Base-by-base conservation (phyloP, 2,888 invertebrate species). In the Gandaritis pyraliata region DNA sequence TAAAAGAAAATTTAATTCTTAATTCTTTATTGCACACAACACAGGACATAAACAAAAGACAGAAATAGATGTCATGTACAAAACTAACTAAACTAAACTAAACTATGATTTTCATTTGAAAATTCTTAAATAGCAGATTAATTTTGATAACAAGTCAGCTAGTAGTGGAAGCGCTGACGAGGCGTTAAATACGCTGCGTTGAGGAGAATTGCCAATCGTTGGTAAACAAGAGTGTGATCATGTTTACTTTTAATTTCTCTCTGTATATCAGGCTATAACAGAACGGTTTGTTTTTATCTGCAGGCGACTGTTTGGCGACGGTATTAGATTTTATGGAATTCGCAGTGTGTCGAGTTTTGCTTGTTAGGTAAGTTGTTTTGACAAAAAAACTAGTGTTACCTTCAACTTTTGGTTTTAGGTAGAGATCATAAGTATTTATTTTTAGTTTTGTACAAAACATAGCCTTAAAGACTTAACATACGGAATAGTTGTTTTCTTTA, bases 211-310 rank as follows among this genome's bases (percentile, higher is more conserved):
- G 66, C 80, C 79, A 75, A 75, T 72, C 76, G 64, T 68, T 65
- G 70, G 77, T 71, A 81, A 82, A 80, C 78, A 80, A 61, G 39
- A 54, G 50, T 61, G 53, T 70, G 68, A 77, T 77, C 65, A 61
- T 83, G 78, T 84, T 86, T 83, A 74, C 76, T 70, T 85, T 83
- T 80, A 76, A 85, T 86, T 80, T 75, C 71, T 69, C 72, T 74
- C 71, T 71, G 73, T 74, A 8, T 2, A n/a, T 73, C 23, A 23
- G 23, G 23, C 33, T 33, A 33, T 76, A 64, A 50, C 55, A 47
- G 1, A 13, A 23, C 33, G 11, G 46, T 52, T 30, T 56, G n/a
- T 57, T 59, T 59, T 60, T 51, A 48, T 56, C 29, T 50, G 23
- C 36, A 13, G 29, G 18, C 23, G 13, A 49, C 36, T 60, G 38